These are phyloP conservation scores for Arrhopalites spinosus DNA, from an alignment of 2,888 invertebrate species.

Conservation along the genomic window DNA sequence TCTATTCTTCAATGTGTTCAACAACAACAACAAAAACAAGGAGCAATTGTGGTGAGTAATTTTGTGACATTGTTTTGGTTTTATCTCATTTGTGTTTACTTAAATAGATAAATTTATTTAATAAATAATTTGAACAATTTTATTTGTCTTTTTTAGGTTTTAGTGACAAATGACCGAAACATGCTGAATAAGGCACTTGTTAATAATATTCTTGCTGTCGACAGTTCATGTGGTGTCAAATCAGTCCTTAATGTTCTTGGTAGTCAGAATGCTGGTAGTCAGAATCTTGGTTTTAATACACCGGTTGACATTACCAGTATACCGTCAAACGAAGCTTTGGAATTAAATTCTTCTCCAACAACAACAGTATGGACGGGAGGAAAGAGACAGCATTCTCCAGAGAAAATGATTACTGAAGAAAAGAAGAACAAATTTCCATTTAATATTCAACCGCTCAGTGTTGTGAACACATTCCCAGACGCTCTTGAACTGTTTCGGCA, in stretches of 20 bases:
- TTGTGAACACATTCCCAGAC: no score
- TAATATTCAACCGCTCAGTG: background rate
- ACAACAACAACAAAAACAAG: slow-evolving; percentile 31
- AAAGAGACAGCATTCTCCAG: background rate
- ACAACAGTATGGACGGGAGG: background rate
- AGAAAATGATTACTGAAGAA: background rate
- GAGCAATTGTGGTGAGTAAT: slow-evolving; percentile 37
- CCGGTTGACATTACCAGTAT: no score
- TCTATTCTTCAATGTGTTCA: slow-evolving; percentile 54
- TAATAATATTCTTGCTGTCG: slow-evolving; percentile 17
- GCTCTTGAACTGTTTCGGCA: no score
- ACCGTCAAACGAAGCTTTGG: background rate
- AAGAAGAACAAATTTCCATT: background rate
- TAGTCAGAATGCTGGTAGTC: background rate
- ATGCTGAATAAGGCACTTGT: slow-evolving; percentile 52
- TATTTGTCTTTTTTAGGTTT: slow-evolving; percentile 44
- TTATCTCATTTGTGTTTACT: no score
- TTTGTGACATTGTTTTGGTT: background rate
- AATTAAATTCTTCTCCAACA: background rate
- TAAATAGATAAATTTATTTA: no score
- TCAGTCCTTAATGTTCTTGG: background rate
- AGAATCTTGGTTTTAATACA: background rate
- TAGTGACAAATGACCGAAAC: slow-evolving; percentile 54
- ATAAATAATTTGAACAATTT: background rate
- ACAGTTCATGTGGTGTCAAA: slow-evolving; percentile 1